Base-by-base conservation (phyloP, 2,888 invertebrate species). In the Sepioteuthis lessoniana region DNA sequence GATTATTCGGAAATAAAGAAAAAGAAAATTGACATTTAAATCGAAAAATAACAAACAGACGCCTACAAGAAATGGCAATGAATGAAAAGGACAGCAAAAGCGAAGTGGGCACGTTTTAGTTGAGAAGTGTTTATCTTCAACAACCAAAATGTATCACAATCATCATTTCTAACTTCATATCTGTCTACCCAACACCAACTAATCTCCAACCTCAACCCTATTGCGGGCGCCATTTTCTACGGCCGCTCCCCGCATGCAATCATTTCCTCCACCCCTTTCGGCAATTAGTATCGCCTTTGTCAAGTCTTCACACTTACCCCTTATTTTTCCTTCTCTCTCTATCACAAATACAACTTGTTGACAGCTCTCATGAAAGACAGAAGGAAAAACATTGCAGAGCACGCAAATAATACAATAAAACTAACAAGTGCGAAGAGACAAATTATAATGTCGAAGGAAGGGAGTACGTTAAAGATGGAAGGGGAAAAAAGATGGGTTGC, bases 331-430 rank as follows among this genome's bases (percentile, higher is more conserved):
- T 0, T 19, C 76, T 16, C 76, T 76, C n/a, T 31, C 5, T 10
- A 31, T 76, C n/a, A 76, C 76, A 76, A 76, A 35, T n/a, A 76
- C n/a, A 76, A 76, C 76, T 76, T 76, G 76, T 76, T 76, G 76
- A 76, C 76, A n/a, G n/a, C n/a, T 16, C n/a, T n/a, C 19, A 25
- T 16, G 4, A 76, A 76, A 76, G 31, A 31, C 16, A 50, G 8
- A 10, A n/a, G n/a, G 31, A 76, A 31, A 76, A 31, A 3, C n/a
- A 76, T 10, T 10, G 31, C 7, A 31, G 8, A 76, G n/a, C 0
- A 55, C 55, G 21, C 21, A 25, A 3, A 55, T 21, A 21, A 7
- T 5, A 55, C n/a, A 76, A 76, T 13, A 76, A 76, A 35, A 76
- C 76, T n/a, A 19, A n/a, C n/a, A 13, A 76, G n/a, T 25, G n/a